These are phyloP conservation scores for Pollachius pollachius DNA, from an alignment of 2,113 vertebrate genomes.

Conservation along the genomic window DNA sequence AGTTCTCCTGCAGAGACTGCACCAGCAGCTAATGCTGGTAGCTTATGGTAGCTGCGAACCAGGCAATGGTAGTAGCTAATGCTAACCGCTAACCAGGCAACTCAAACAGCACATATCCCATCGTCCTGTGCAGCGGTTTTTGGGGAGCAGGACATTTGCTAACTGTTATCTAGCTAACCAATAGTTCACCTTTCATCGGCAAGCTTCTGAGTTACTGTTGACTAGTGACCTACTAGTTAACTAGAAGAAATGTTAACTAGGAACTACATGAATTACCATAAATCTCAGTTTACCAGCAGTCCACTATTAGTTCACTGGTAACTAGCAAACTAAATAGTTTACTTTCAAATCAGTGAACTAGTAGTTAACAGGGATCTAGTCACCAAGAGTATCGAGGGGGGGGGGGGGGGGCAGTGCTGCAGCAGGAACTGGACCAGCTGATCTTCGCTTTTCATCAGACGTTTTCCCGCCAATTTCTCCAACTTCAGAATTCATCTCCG, in stretches of 20 bases:
- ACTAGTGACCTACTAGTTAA: neutral
- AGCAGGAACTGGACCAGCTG: neutral
- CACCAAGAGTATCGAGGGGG: neutral
- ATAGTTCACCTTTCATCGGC: too few relatives aligned
- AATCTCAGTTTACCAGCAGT: neutral
- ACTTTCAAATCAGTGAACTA: neutral
- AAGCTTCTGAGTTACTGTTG: neutral
- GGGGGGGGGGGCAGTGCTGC: neutral
- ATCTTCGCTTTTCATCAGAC: neutral
- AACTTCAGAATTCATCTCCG: constrained; percentile 32
- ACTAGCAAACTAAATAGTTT: neutral
- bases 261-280: too few relatives aligned
- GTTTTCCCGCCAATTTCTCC: neutral
- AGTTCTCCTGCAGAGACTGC: constrained; percentile 22
- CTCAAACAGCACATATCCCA: neutral
- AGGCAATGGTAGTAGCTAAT: too few relatives aligned
- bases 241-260: neutral
- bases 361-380: neutral
- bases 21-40: too few relatives aligned
- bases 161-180: too few relatives aligned
- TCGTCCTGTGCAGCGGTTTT: too few relatives aligned
- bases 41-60: too few relatives aligned
- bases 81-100: neutral
- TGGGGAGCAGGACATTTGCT: too few relatives aligned
- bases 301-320: neutral